Conservation (phyloP, 2,797 vertebrate genomes). For the Rallus crepitans region DNA sequence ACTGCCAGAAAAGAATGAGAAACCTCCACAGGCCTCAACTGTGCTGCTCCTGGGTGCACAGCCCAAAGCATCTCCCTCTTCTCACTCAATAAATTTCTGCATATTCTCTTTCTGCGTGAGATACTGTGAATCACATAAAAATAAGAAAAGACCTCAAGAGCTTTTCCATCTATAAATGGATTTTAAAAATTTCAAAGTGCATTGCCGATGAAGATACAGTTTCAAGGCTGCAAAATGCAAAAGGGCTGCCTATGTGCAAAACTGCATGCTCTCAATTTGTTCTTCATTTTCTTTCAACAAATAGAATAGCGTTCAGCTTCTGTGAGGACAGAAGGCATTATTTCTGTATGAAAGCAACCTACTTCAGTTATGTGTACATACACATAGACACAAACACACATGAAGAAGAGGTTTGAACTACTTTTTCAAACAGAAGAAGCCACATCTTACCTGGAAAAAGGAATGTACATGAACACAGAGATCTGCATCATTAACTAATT, state of each 20-base stretch:
- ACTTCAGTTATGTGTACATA: neutral
- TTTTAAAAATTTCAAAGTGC: neutral
- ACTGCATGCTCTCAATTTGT: neutral
- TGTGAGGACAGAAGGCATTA: neutral
- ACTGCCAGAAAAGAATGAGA: neutral
- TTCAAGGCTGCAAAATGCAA: neutral
- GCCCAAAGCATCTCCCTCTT: neutral
- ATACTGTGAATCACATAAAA: neutral
- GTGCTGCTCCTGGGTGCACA: neutral
- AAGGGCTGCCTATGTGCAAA: neutral
- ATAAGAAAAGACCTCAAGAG: neutral
- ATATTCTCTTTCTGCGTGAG: neutral
- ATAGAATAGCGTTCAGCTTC: neutral
- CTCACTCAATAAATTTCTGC: neutral
- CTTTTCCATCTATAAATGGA: neutral
- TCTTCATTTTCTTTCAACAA: neutral
- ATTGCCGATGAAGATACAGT: neutral
- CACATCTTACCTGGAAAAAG: neutral
- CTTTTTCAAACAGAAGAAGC: neutral
- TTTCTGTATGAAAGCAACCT: neutral
- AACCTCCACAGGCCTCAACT: fast-evolving
- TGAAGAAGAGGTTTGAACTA: neutral
- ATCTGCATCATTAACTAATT: neutral
- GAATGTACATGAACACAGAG: fast-evolving
- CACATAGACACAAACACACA: fast-evolving